These are phyloP conservation scores for Epizoanthus ramosus DNA, from an alignment of 92 coral and sea anemone species.

Conservation along the genomic window DNA sequence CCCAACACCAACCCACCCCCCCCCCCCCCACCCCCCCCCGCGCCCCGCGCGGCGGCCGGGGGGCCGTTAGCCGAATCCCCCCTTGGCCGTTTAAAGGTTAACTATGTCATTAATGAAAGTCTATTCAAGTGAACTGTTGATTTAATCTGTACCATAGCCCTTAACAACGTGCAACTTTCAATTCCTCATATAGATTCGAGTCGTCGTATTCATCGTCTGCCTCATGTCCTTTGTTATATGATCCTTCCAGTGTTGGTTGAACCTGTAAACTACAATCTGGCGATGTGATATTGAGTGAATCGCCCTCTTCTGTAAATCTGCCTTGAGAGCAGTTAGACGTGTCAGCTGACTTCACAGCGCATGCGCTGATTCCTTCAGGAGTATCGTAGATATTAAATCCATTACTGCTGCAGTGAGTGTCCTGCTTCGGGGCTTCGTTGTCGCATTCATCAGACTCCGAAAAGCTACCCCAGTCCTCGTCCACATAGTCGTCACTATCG, in stretches of 20 bases:
- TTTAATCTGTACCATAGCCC: no score
- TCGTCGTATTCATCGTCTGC: constrained; percentile 7
- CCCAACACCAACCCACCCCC: no score
- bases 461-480: constrained; percentile 42
- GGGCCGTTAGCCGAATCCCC: no score
- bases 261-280: background rate
- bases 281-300: background rate
- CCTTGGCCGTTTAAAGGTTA: no score
- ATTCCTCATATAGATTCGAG: background rate
- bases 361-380: background rate
- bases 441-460: constrained; percentile 38
- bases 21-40: no score
- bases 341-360: background rate
- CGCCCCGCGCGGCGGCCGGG: no score
- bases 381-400: constrained; percentile 7
- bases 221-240: background rate
- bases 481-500: constrained; percentile 17
- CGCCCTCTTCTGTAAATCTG: background rate
- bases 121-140: no score
- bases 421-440: background rate
- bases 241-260: background rate
- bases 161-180: background rate
- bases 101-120: no score
- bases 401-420: background rate
- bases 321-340: background rate